Evolutionary conservation across 2,797 vertebrate genomes (phyloP), one percentile per base, ranked within the genome.

Genomic region (Enteromius unitaeniatus): DNA sequence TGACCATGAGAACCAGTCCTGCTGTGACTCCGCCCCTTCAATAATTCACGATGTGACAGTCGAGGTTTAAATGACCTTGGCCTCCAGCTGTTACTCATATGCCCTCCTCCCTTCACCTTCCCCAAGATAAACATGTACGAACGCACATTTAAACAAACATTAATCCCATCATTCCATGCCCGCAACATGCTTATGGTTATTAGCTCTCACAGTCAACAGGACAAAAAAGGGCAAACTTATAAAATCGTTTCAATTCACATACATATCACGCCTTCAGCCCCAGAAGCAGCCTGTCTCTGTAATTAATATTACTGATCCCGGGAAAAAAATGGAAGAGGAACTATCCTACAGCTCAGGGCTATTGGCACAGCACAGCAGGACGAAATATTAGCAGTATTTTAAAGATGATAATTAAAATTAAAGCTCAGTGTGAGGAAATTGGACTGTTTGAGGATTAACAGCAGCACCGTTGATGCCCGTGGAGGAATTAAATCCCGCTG

Each of bases 371-470:
- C 58, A 10, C 78, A 74, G 81, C 64, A 67, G 86, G 77, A 72
- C n/a, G 67, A 70, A 84, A 85, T 79, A 86, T 89, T 83, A 79
- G 83, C 68, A 15, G 67, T 78, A 79, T 81, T 89, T 83, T 84
- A 86, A 78, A 64, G 62, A 86, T 69, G 77, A 72, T 68, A 81
- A 68, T 73, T 85, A 78, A 85, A 85, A 80, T 42, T 68, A 82
- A 77, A 80, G 17, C 83, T n/a, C 85, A 82, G 74, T 45, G 62
- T 86, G 68, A 70, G 74, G 67, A 83, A 86, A 84, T 81, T 69
- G 55, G 84, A 75, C 80, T 88, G 49, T 83, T 86, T 78, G 82
- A 86, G 82, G 86, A 89, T 85, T 81, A 85, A 76, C 82, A 31
- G 72, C 77, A 42, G 45, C 23, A 37, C 76, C 23, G 19, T 42